phyloP scores from a whole-genome alignment of 1,140 invertebrate species.

The Drosophila cardini region DNA sequence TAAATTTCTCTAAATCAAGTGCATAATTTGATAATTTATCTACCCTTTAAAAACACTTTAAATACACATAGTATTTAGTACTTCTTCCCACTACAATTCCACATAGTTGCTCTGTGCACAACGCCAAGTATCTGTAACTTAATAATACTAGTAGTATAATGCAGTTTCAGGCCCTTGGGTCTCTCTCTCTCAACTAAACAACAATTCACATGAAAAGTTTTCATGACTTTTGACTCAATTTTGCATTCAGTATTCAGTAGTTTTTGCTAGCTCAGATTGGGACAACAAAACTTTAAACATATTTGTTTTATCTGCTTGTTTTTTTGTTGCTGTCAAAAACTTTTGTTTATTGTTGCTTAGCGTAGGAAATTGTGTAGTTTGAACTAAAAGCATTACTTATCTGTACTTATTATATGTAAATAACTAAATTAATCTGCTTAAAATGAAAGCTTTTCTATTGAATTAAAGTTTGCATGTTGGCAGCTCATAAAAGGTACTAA shows the following conservation, averaged over 20 bases:
- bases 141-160: constrained; percentile 6
- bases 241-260: constrained; percentile 35
- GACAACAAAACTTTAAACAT: constrained; percentile 41
- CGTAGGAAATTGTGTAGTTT: constrained; percentile 2
- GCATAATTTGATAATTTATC: no score
- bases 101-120: neutral
- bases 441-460: neutral
- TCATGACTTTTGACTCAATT: constrained; percentile 53
- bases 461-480: constrained; percentile 37
- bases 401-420: no score
- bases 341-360: constrained; percentile 25
- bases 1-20: no score
- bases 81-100: neutral
- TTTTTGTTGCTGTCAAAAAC: constrained; percentile 29
- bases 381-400: neutral
- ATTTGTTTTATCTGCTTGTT: constrained; percentile 44
- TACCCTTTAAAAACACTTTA: no score
- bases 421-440: constrained; percentile 15
- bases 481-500: constrained; percentile 18
- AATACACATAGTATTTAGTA: neutral
- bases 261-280: constrained; percentile 13
- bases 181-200: constrained; percentile 20
- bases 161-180: constrained; percentile 14
- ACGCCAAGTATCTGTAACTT: neutral
- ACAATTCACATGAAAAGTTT: constrained; percentile 39